Evolutionary conservation across 2,113 vertebrate species (phyloP).

Genomic region (Xiphophorus hellerii): DNA sequence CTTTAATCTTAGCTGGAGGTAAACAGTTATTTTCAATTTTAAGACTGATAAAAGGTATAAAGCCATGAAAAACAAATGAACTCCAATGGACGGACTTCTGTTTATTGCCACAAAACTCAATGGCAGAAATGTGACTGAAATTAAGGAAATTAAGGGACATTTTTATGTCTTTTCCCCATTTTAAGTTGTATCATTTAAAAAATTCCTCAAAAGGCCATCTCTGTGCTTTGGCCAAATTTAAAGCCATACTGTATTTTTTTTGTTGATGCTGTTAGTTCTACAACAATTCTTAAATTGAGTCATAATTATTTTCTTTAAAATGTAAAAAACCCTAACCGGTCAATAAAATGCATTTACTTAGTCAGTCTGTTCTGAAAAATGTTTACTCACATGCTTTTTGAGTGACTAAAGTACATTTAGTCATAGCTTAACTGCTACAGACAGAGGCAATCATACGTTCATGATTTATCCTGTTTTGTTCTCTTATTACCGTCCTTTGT

Average conservation of each 20-base stretch:
- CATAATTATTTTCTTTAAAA: too few species aligned
- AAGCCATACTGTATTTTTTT: too few species aligned
- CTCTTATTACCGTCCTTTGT: not conserved
- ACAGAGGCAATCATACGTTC: not conserved
- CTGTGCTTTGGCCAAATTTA: too few species aligned
- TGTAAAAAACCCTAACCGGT: too few species aligned
- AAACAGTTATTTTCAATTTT: conserved; percentile 1
- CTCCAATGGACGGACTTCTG: too few species aligned
- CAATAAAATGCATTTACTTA: too few species aligned
- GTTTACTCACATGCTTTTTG: not conserved
- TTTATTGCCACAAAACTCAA: too few species aligned
- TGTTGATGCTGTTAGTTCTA: too few species aligned
- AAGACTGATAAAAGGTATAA: not conserved
- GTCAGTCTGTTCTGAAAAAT: too few species aligned
- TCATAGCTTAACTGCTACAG: not conserved
- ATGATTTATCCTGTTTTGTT: not conserved
- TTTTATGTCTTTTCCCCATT: not conserved
- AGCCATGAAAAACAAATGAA: too few species aligned
- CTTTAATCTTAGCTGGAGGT: not conserved
- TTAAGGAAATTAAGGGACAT: not conserved
- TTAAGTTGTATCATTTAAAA: not conserved
- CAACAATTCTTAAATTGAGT: too few species aligned
- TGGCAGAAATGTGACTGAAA: not conserved
- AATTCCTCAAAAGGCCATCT: too few species aligned
- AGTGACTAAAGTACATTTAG: not conserved